phyloP scores from a whole-genome alignment of 2,797 vertebrate species.

The Hoplostethus mediterraneus region DNA sequence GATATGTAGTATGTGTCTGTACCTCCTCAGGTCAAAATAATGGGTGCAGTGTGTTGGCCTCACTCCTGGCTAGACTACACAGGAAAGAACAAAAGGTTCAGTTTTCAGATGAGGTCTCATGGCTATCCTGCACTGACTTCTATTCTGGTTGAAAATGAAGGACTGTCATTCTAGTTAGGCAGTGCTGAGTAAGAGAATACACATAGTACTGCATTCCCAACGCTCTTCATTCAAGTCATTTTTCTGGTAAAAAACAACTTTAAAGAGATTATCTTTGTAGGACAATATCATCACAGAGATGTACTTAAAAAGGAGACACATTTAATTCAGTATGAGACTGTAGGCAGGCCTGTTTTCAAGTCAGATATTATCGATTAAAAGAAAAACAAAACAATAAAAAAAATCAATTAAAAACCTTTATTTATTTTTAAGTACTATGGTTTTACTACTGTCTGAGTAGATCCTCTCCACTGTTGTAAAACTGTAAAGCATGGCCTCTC shows the following conservation, averaged over 20 bases:
- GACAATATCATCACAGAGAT: not conserved
- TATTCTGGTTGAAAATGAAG: not conserved
- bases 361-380: too few relatives aligned
- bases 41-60: conserved; percentile 40
- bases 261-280: not conserved
- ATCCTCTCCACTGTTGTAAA: too few relatives aligned
- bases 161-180: not conserved
- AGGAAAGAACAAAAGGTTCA: not conserved
- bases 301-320: not conserved
- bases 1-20: conserved; percentile 11
- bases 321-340: not conserved
- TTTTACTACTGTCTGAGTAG: too few relatives aligned
- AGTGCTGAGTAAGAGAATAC: not conserved
- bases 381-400: too few relatives aligned
- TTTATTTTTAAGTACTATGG: too few relatives aligned
- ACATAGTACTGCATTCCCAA: not conserved
- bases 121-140: not conserved
- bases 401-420: too few relatives aligned
- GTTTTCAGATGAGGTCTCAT: not conserved
- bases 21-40: conserved; percentile 48
- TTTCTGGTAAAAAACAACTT: not conserved
- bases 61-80: conserved; percentile 29
- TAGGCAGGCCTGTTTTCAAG: too few relatives aligned
- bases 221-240: not conserved
- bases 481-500: too few relatives aligned